Evolutionary conservation across 2,797 vertebrate genomes (phyloP).

Genomic region (Myripristis jacobus): DNA sequence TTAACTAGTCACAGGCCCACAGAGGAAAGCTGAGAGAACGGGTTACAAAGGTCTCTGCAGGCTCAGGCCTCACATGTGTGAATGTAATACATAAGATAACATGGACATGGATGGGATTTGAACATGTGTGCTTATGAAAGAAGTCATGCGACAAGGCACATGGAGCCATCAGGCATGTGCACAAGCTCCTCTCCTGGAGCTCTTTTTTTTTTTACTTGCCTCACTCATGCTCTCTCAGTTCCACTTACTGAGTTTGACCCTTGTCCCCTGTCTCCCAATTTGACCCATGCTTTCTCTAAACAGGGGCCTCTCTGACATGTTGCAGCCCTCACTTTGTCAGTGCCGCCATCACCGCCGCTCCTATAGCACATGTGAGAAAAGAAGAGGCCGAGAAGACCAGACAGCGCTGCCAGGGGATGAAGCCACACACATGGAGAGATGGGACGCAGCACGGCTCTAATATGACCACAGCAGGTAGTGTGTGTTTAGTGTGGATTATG

Average conservation of each 20-base stretch:
- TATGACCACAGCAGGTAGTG: slow-evolving; percentile 31
- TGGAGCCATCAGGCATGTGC: slow-evolving; percentile 11
- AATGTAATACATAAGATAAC: background rate
- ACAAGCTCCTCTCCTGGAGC: background rate
- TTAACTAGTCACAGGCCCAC: no score
- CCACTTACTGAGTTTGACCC: slow-evolving; percentile 5
- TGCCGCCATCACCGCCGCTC: background rate
- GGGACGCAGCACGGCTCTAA: slow-evolving; percentile 11
- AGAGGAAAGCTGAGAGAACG: background rate
- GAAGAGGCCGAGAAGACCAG: background rate
- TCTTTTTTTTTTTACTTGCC: background rate
- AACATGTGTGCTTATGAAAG: background rate
- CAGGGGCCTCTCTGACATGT: background rate
- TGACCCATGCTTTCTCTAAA: background rate
- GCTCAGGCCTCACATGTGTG: background rate
- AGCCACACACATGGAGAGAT: background rate
- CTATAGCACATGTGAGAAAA: background rate
- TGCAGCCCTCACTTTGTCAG: background rate
- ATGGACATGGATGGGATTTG: background rate
- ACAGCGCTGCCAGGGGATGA: background rate
- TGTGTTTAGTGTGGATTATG: background rate
- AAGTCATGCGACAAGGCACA: background rate
- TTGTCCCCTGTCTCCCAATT: slow-evolving; percentile 7
- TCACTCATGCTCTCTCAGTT: background rate
- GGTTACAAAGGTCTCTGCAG: slow-evolving; percentile 40